Evolutionary conservation across 1,140 invertebrate species (phyloP).

Genomic region (Leptinotarsa defecta): DNA sequence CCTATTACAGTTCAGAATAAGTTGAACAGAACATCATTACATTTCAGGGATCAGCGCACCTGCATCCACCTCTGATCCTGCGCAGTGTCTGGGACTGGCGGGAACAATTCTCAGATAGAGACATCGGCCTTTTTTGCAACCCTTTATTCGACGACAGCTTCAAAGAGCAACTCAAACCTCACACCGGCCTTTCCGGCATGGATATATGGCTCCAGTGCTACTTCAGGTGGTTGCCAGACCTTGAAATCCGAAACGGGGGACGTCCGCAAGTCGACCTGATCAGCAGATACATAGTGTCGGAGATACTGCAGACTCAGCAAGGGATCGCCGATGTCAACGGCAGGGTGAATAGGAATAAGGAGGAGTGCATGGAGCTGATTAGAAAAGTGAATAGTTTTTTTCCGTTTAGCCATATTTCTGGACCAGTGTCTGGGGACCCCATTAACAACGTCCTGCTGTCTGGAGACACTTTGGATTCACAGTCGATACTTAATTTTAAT

Average conservation of each 20-base stretch:
- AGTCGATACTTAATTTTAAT: constrained; percentile 54
- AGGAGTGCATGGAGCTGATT: constrained; percentile 48
- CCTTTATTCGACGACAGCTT: constrained; percentile 67
- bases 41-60: constrained; percentile 32
- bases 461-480: constrained; percentile 52
- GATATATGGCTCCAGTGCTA: constrained; percentile 90
- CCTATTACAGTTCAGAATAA: constrained; percentile 5
- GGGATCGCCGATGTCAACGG: constrained; percentile 48
- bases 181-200: constrained; percentile 63
- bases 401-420: constrained; percentile 55
- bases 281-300: constrained; percentile 61
- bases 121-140: constrained; percentile 78
- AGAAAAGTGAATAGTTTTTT: constrained; percentile 60
- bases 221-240: constrained; percentile 81
- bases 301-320: constrained; percentile 61
- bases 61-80: constrained; percentile 61
- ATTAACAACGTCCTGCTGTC: constrained; percentile 48
- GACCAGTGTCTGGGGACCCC: constrained; percentile 30
- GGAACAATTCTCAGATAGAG: constrained; percentile 78
- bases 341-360: constrained; percentile 45
- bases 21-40: not conserved
- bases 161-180: constrained; percentile 57
- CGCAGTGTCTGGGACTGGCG: constrained; percentile 84
- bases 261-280: constrained; percentile 68
- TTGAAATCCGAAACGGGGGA: constrained; percentile 81